These are phyloP conservation scores for Podarcis lilfordi DNA, from an alignment of 2,797 vertebrate species.

Conservation along the genomic window DNA sequence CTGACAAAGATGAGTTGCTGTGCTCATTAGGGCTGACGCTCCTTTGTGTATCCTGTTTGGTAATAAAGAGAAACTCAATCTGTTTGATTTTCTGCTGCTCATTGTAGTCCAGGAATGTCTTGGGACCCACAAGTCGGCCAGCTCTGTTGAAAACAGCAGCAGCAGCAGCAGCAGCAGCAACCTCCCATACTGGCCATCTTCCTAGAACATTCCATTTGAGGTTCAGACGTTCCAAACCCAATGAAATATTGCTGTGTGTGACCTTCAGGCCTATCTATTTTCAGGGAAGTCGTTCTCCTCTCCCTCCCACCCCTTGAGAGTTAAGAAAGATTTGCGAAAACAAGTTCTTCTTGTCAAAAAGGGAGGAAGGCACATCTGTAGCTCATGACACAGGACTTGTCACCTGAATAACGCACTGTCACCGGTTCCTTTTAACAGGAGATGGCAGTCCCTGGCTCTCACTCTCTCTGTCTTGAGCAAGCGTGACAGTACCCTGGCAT, in stretches of 20 bases:
- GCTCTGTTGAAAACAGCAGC: too few relatives aligned
- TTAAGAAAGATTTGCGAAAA: not conserved
- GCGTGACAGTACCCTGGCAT: too few relatives aligned
- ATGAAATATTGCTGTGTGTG: not conserved
- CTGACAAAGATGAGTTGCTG: too few relatives aligned
- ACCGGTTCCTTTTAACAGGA: not conserved
- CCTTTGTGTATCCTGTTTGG: too few relatives aligned
- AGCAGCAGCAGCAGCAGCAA: too few relatives aligned
- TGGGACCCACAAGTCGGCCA: too few relatives aligned
- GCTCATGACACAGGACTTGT: not conserved
- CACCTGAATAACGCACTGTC: not conserved
- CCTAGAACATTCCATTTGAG: not conserved
- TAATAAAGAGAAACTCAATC: too few relatives aligned
- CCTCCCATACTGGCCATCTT: not conserved
- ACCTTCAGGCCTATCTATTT: not conserved
- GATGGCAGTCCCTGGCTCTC: not conserved
- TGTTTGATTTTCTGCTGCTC: too few relatives aligned
- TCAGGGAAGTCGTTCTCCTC: not conserved
- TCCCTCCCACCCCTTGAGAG: too few relatives aligned
- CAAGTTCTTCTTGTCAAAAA: not conserved
- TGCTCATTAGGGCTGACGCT: too few relatives aligned
- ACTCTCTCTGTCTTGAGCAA: too few relatives aligned
- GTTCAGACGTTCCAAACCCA: not conserved
- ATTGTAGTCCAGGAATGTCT: too few relatives aligned
- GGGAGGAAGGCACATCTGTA: not conserved